Evolutionary conservation across 2,113 vertebrate species (phyloP), one percentile per base, ranked within the genome.

Genomic region (Catharus minimus): DNA sequence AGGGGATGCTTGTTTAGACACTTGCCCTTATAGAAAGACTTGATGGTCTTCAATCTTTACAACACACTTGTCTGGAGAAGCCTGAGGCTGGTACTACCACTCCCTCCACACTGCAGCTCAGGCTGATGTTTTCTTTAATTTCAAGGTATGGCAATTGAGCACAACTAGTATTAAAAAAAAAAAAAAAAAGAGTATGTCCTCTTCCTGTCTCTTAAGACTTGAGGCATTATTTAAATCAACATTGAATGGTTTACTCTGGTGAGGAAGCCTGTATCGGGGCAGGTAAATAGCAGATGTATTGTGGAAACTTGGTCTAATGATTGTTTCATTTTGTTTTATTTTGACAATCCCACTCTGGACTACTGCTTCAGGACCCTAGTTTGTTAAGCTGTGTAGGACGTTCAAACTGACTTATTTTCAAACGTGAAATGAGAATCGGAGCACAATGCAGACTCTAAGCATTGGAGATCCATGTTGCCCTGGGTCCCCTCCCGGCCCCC

Each of bases 401-500:
- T 39, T 50, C 64, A 56, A 22, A 43, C 18, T 33, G 30, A 21
- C 30, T 52, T 27, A 4, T 33, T 32, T 73, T 16, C 32, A 23
- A 58, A 58, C 4, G 4, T 3, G 52, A 23, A n/a, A 9, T 2
- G 36, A 38, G 10, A 38, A 9, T 10, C 49, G 8, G 3, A 5
- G 7, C 1, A 20, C 30, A 23, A 4, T 5, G 32, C 0, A 38
- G 24, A 20, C 13, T 17, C 7, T 7, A 3, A 38, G 44, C 39
- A 9, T 4, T 0, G 41, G 44, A 55, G 36, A n/a, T 5, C 18
- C 7, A 0, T 0, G 14, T 4, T 4, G 26, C 4, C 12, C 10
- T 10, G 33, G n/a, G n/a, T 5, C 23, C 17, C 7, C 18, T 76
- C 13, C 41, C 5, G 36, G 24, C 20, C 38, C 38, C 76, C 28